Evolutionary conservation across 2,113 vertebrate species (phyloP).

Genomic region (Erpornis zantholeuca): DNA sequence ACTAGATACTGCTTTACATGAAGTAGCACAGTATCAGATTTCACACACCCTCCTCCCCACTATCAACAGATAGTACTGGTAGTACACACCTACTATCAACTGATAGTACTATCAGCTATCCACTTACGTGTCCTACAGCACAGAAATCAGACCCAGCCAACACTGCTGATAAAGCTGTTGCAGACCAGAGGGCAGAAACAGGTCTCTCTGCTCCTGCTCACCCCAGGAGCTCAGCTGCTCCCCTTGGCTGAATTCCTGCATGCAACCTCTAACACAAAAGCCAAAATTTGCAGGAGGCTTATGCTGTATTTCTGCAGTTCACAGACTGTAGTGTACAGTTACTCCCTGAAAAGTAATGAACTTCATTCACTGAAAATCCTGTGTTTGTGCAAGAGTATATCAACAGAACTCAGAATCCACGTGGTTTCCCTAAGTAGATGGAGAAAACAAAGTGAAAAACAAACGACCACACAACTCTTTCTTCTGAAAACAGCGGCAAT

Average conservation of each 20-base stretch:
- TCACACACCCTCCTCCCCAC: neutral
- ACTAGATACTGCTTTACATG: neutral
- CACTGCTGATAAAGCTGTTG: neutral
- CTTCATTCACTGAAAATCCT: neutral
- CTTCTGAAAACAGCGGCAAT: neutral
- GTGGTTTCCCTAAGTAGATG: neutral
- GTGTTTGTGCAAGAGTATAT: neutral
- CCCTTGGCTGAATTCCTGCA: neutral
- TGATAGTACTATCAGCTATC: neutral
- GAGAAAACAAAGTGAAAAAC: neutral
- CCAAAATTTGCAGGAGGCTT: neutral
- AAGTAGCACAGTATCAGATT: neutral
- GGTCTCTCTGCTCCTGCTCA: neutral
- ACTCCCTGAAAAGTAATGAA: neutral
- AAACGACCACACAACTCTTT: neutral
- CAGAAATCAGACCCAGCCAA: neutral
- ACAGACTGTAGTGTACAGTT: neutral
- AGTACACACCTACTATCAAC: neutral
- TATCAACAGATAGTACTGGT: neutral
- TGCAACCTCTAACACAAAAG: neutral
- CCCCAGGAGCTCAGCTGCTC: neutral
- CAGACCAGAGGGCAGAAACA: neutral
- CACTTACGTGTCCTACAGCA: neutral
- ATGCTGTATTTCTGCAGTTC: neutral
- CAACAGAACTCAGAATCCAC: neutral